Evolutionary conservation across 2,888 invertebrate species (phyloP), one percentile per base, ranked within the genome.

Genomic region (Drosophila barbarae): DNA sequence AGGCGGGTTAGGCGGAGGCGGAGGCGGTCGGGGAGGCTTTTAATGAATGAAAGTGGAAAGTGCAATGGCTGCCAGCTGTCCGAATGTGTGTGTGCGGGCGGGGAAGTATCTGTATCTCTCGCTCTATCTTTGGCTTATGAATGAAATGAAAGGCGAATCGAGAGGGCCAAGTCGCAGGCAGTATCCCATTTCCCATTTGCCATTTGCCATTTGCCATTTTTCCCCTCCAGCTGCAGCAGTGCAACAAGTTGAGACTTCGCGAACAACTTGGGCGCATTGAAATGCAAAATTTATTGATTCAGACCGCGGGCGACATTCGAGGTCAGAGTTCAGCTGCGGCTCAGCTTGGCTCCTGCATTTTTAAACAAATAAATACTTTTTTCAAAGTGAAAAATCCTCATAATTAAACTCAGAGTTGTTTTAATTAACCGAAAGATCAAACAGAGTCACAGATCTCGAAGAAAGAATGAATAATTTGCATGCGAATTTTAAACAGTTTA

Each of bases 161-260:
- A 18, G 30, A 7, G 30, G 18, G 44, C 28, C 3, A 12, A 44
- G 42, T 15, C 28, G 18, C 42, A 23, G 41, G n/a, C n/a, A 23
- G 44, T 58, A 68, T 73, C 54, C 58, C 12, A 3, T 12, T 35
- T 34, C 12, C 13, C 12, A 28, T 26, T 34, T n/a, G 21, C 26
- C 18, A 26, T 15, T 51, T 26, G 13, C 47, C 47, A 18, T 52
- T 21, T 47, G 13, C 46, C 46, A 46, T 5, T 47, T 30, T 18
- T 4, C 6, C 26, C 26, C 9, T 1, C 34, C 44, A 32, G 32
- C 15, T 36, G 46, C 39, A 3, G 39, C 41, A 12, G 52, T 69
- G 67, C 67, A 68, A 68, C 67, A 68, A 68, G 67, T 67, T 59
- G 46, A 47, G 21, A 32, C 36, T 49, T 42, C 47, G 36, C 30